phyloP scores from a whole-genome alignment of 2,797 vertebrate genomes.

The Rhadinocentrus ornatus region DNA sequence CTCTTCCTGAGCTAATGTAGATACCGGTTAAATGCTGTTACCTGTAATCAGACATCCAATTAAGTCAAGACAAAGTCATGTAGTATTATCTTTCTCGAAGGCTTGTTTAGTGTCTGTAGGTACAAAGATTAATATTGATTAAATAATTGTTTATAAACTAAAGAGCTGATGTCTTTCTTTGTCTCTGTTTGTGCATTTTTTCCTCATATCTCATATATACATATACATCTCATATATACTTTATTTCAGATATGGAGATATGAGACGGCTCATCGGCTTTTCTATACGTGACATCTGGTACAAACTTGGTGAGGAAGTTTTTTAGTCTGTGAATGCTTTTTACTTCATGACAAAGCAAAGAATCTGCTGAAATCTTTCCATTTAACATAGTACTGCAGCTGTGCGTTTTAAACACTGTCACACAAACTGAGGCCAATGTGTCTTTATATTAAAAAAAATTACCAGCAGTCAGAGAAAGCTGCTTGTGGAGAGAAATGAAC shows the following conservation, averaged over 20 bases:
- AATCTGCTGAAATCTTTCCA: conserved; percentile 4
- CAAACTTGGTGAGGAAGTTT: conserved; percentile 89
- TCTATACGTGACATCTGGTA: conserved; percentile 99
- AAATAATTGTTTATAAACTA: conserved; percentile 18
- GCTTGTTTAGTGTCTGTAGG: conserved; percentile 15
- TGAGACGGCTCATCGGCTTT: conserved; percentile 95
- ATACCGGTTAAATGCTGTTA: conserved; percentile 46
- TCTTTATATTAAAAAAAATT: background rate
- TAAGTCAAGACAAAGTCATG: conserved; percentile 33
- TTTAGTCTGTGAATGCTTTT: background rate
- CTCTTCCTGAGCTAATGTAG: conserved; percentile 4
- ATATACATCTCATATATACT: conserved; percentile 3
- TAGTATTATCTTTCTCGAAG: conserved; percentile 36
- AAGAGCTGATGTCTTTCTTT: conserved; percentile 11
- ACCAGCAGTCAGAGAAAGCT: background rate
- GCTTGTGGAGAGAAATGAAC: background rate
- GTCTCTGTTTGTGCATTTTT: conserved; percentile 4
- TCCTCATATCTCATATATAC: background rate
- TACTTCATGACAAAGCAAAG: background rate
- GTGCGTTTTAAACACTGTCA: background rate
- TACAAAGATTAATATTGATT: conserved; percentile 56
- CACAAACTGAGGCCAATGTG: background rate
- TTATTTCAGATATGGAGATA: conserved; percentile 91
- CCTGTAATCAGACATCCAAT: conserved; percentile 42
- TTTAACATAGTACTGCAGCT: background rate